phyloP scores from a whole-genome alignment of 2,113 vertebrate genomes.

The Acanthochromis polyacanthus region DNA sequence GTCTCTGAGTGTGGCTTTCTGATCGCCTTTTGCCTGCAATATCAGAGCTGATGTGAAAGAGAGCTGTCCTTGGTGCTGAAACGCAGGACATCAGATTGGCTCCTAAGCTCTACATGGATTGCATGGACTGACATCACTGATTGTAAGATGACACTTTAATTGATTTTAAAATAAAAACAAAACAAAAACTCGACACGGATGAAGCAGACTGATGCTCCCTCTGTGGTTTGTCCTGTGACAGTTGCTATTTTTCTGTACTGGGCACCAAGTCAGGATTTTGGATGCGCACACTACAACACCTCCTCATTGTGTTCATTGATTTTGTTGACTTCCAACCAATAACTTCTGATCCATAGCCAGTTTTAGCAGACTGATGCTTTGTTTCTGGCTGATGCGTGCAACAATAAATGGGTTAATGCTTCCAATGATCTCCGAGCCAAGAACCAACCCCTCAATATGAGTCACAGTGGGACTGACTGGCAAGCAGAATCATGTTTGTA shows the following conservation, averaged over 20 bases:
- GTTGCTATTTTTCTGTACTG: conserved; percentile 41
- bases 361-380: conserved; percentile 66
- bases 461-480: conserved; percentile 75
- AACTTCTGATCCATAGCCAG: conserved; percentile 70
- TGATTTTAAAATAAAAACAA: conserved; percentile 11
- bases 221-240: conserved; percentile 36
- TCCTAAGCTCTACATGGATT: not conserved
- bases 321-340: conserved; percentile 68
- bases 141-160: conserved; percentile 14
- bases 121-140: not conserved
- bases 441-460: conserved; percentile 65
- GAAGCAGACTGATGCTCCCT: not conserved
- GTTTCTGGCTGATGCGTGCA: conserved; percentile 62
- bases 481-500: conserved; percentile 51
- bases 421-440: conserved; percentile 59
- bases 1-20: conserved; percentile 44
- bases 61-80: conserved; percentile 66
- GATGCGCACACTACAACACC: conserved; percentile 30
- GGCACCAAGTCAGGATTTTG: conserved; percentile 58
- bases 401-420: conserved; percentile 72
- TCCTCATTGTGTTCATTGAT: conserved; percentile 66
- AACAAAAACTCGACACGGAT: not conserved
- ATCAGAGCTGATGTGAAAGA: not conserved
- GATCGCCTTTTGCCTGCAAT: not conserved
- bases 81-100: not conserved